A percentile compares a stretch with the other conserved stretches of the same genome.
Conservation (phyloP, 2,888 invertebrate genomes). For the Charanyca ferruginea region DNA sequence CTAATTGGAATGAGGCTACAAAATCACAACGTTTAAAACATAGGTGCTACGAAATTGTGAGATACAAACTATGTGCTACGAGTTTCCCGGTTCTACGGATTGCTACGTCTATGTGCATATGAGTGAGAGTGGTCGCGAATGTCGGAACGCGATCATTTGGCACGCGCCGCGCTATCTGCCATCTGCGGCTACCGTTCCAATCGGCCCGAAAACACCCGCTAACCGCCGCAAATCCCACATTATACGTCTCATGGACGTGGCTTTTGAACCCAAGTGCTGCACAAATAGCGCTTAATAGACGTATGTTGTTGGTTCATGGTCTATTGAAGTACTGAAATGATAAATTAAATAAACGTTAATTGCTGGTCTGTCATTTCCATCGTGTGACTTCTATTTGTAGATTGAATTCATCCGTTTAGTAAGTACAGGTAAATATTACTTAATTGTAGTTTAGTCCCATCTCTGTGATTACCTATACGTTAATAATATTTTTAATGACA, state of each 20-base stretch:
- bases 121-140: constrained; percentile 73
- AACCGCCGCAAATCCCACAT: constrained; percentile 68
- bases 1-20: neutral
- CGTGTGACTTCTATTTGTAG: constrained; percentile 12
- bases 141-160: constrained; percentile 77
- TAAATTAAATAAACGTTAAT: constrained; percentile 39
- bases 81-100: constrained; percentile 34
- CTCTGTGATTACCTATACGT: neutral
- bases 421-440: neutral
- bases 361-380: constrained; percentile 15
- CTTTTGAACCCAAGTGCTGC: constrained; percentile 56
- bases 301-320: constrained; percentile 39
- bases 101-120: constrained; percentile 47
- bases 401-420: constrained; percentile 14
- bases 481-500: neutral
- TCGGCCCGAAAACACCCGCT: constrained; percentile 64
- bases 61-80: neutral
- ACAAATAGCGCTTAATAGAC: constrained; percentile 52
- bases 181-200: constrained; percentile 71
- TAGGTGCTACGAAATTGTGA: neutral
- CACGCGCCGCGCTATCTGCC: constrained; percentile 76
- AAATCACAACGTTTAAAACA: neutral
- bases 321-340: constrained; percentile 25
- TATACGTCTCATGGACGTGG: constrained; percentile 67
- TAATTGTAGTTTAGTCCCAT: neutral